Percentiles rank a stretch among this genome's conserved stretches.
phyloP scores from a whole-genome alignment of 2,113 vertebrate genomes.

The Heterotilapia buettikoferi region DNA sequence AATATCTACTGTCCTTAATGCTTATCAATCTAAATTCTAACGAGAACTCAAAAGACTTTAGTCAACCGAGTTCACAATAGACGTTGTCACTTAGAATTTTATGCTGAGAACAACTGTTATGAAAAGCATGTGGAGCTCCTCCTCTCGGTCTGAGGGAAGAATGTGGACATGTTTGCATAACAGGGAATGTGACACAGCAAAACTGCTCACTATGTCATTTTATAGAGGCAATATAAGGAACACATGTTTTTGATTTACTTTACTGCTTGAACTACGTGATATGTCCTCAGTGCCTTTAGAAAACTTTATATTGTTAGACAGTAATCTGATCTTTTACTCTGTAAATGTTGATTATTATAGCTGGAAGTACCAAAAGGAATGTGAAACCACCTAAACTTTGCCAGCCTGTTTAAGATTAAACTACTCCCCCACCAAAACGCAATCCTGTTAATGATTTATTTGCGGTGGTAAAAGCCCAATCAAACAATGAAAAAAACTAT shows the following conservation, averaged over 20 bases:
- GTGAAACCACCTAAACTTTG: neutral
- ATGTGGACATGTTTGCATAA: neutral
- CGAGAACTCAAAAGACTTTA: neutral
- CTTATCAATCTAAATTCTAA: neutral
- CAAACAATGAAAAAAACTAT: neutral
- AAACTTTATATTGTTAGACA: neutral
- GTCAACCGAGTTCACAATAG: neutral
- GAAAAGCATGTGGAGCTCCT: neutral
- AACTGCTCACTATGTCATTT: neutral
- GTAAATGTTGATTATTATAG: neutral
- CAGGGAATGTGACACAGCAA: neutral
- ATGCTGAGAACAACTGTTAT: neutral
- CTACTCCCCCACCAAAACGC: neutral
- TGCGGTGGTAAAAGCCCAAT: rapidly evolving
- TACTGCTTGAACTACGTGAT: neutral
- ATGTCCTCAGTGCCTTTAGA: neutral
- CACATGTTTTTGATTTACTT: neutral
- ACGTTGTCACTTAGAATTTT: neutral
- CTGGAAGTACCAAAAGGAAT: neutral
- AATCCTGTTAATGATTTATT: neutral
- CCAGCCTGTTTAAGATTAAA: neutral
- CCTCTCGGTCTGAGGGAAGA: neutral
- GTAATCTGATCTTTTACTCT: neutral
- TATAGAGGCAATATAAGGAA: neutral
- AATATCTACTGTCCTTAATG: neutral